Evolutionary conservation across 2,113 vertebrate species (phyloP).

Genomic region (Callionymus lyra): DNA sequence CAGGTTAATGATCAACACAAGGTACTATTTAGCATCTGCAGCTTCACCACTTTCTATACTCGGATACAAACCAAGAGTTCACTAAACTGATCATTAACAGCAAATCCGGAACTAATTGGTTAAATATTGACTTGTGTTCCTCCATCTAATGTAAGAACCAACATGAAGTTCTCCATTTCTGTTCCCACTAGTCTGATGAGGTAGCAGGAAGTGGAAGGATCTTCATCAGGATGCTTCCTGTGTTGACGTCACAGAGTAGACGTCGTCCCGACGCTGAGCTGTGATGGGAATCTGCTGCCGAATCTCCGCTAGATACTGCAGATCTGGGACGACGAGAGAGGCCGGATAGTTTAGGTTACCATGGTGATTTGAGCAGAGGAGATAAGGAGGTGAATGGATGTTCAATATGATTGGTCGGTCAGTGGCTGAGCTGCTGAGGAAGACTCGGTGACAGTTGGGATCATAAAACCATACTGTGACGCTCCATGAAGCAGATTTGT

Average conservation of each 20-base stretch:
- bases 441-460: neutral
- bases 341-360: no score
- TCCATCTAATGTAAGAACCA: no score
- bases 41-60: no score
- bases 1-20: no score
- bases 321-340: constrained; percentile 76
- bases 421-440: neutral
- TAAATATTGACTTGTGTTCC: no score
- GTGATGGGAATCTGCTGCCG: constrained; percentile 88
- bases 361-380: accelerated
- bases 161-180: neutral
- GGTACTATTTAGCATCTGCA: no score
- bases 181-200: neutral
- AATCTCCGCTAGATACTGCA: constrained; percentile 82
- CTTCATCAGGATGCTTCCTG: constrained; percentile 31
- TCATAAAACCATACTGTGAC: no score
- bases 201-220: neutral
- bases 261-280: constrained; percentile 78
- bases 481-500: no score
- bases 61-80: no score
- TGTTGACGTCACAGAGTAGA: constrained; percentile 67
- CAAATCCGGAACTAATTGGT: no score
- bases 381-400: neutral
- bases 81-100: no score
- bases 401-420: neutral